A percentile compares a stretch with the other conserved stretches of the same genome.
Evolutionary conservation across 2,888 invertebrate species (phyloP).

Genomic region (Agrochola lota): DNA sequence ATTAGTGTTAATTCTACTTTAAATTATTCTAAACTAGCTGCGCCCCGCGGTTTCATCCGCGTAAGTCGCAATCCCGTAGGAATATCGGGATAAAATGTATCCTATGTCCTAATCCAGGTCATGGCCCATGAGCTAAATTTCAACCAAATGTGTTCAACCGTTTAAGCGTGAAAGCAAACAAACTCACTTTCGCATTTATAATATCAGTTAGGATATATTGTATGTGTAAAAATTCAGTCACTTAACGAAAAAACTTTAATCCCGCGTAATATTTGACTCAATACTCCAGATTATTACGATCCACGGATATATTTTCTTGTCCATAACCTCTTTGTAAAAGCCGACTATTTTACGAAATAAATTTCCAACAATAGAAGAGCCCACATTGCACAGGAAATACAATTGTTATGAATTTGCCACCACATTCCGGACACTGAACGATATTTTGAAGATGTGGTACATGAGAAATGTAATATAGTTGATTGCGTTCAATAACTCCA

Average conservation of each 20-base stretch:
- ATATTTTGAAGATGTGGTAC: constrained; percentile 35
- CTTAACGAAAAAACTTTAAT: neutral
- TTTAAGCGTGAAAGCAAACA: no score
- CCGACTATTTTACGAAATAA: constrained; percentile 23
- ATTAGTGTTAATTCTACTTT: no score
- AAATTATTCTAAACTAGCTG: no score
- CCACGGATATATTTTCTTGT: neutral
- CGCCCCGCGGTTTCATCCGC: no score
- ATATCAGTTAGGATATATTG: no score
- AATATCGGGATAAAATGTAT: no score
- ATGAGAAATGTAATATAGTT: constrained; percentile 52
- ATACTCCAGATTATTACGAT: constrained; percentile 1
- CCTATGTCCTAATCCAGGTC: no score
- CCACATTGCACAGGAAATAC: constrained; percentile 23
- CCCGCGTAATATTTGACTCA: neutral
- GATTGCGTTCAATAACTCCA: constrained; percentile 60
- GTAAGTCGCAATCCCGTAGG: no score
- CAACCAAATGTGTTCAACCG: no score
- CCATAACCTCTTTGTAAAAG: constrained; percentile 18
- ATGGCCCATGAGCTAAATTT: no score
- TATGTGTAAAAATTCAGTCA: neutral
- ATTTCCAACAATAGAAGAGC: constrained; percentile 22
- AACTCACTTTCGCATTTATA: no score
- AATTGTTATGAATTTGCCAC: constrained; percentile 34
- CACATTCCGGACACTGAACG: constrained; percentile 37